Percentiles rank a stretch among this genome's conserved stretches.
Evolutionary conservation across 2,888 invertebrate species (phyloP).

Genomic region (Glaucopsyche alexis): DNA sequence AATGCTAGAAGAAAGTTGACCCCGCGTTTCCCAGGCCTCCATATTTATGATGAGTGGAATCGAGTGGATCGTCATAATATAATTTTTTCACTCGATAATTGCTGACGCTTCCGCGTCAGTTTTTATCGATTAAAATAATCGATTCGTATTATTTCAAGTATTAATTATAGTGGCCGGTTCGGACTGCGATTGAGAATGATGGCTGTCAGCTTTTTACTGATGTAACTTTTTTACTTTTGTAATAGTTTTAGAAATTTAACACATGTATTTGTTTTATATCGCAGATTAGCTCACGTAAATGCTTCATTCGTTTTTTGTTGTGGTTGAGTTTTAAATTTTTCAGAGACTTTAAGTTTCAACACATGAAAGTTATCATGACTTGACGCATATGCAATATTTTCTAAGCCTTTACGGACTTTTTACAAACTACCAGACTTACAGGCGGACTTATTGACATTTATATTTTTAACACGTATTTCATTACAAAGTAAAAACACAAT

Average conservation of each 20-base stretch:
- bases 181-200: conserved; percentile 26
- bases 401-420: no score
- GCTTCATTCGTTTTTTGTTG: background rate
- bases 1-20: conserved; percentile 63
- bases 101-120: conserved; percentile 65
- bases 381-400: no score
- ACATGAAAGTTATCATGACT: no score
- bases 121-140: conserved; percentile 61
- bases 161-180: conserved; percentile 48
- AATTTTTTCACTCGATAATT: conserved; percentile 60
- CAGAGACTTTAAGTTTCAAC: background rate
- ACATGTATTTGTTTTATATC: background rate
- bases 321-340: background rate
- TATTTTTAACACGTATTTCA: no score
- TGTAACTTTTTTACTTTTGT: background rate
- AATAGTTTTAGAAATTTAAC: background rate
- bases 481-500: no score
- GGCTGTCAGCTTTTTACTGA: background rate
- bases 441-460: no score
- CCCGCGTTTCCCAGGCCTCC: conserved; percentile 63
- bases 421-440: no score
- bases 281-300: background rate
- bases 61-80: conserved; percentile 60
- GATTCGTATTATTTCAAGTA: conserved; percentile 59
- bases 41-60: conserved; percentile 53